Evolutionary conservation across 2,797 vertebrate species (phyloP).

Genomic region (Perodicticus potto): DNA sequence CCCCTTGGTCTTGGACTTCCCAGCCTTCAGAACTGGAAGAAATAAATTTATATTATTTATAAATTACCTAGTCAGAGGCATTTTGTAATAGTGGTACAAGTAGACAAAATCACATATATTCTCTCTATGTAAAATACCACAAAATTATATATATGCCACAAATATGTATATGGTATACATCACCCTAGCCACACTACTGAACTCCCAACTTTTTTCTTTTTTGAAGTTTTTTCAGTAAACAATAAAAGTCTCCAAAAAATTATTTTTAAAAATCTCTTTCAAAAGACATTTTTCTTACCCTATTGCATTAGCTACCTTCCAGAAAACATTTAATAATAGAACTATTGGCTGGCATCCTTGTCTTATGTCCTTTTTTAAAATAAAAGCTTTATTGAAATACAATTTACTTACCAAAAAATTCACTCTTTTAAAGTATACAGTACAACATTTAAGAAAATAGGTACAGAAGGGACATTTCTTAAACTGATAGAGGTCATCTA

Average conservation of each 20-base stretch:
- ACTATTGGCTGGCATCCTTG: background rate
- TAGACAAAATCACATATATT: too few relatives aligned
- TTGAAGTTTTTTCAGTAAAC: background rate
- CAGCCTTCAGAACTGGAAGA: background rate
- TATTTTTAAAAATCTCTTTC: background rate
- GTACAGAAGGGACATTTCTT: too few relatives aligned
- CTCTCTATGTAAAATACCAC: too few relatives aligned
- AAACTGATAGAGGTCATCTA: too few relatives aligned
- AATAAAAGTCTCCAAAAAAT: constrained; percentile 20
- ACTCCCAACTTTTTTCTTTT: background rate
- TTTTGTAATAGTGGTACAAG: background rate
- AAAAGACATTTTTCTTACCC: constrained; percentile 21
- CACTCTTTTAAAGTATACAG: background rate
- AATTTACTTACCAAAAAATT: background rate
- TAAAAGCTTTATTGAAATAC: background rate
- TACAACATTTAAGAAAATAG: background rate
- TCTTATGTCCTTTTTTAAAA: background rate
- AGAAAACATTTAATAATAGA: background rate
- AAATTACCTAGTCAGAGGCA: background rate
- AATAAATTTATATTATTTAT: background rate
- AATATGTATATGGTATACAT: background rate
- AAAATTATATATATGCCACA: too few relatives aligned
- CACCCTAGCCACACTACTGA: background rate
- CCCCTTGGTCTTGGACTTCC: background rate
- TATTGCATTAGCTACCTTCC: background rate